Conservation (phyloP, 2,888 invertebrate species). For the Papilio gigon region DNA sequence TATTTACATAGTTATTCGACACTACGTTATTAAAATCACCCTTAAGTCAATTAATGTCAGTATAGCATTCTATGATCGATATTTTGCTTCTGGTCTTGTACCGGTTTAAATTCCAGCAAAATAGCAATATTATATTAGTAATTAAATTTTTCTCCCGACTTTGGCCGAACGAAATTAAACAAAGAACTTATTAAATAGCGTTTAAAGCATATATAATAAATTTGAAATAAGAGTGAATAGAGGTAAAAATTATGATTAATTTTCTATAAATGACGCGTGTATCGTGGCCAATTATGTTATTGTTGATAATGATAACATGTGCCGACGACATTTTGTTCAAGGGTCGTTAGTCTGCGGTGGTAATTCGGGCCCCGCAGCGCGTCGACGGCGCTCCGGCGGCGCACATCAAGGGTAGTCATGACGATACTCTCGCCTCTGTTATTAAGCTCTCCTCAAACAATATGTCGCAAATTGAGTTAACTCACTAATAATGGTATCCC, state of each 20-base stretch:
- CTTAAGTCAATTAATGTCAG: background rate
- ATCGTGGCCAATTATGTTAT: conserved; percentile 33
- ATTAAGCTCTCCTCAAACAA: conserved; percentile 81
- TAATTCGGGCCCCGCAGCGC: conserved; percentile 48
- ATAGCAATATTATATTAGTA: too few species aligned
- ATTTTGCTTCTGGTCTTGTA: background rate
- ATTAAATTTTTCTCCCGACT: too few species aligned
- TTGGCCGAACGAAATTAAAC: too few species aligned
- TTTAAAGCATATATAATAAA: conserved; percentile 64
- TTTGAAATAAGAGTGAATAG: too few species aligned
- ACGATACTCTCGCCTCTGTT: conserved; percentile 75
- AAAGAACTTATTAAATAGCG: conserved; percentile 51
- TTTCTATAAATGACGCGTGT: conserved; percentile 12
- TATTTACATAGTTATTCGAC: background rate
- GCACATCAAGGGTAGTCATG: conserved; percentile 72
- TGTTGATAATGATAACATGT: conserved; percentile 39
- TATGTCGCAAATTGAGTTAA: conserved; percentile 82
- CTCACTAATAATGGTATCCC: conserved; percentile 81
- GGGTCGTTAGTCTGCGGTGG: conserved; percentile 50
- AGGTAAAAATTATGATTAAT: conserved; percentile 36
- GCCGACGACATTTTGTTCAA: conserved; percentile 44
- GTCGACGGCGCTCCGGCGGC: conserved; percentile 45
- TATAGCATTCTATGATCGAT: background rate
- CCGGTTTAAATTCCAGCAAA: too few species aligned
- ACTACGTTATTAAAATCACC: conserved; percentile 2